Evolutionary conservation across 2,113 vertebrate species (phyloP).

Genomic region (Dendrocopos noguchii): DNA sequence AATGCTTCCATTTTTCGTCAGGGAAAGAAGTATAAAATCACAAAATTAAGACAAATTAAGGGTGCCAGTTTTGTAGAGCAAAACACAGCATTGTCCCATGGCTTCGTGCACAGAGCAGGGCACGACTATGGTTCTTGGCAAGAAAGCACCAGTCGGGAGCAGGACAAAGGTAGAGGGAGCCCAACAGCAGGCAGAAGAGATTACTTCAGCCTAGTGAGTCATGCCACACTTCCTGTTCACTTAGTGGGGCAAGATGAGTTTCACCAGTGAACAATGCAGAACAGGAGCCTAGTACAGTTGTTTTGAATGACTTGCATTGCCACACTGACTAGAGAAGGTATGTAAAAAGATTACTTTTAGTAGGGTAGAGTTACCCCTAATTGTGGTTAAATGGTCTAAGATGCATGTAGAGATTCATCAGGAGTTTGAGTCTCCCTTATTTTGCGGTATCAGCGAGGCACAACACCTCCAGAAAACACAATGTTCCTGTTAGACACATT

Average conservation of each 20-base stretch:
- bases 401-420: neutral
- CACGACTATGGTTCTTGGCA: fast-evolving
- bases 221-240: fast-evolving
- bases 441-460: neutral
- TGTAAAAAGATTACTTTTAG: neutral
- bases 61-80: neutral
- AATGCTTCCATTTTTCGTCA: neutral
- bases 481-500: neutral
- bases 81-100: neutral
- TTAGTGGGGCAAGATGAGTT: neutral
- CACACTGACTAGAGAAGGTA: neutral
- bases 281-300: neutral
- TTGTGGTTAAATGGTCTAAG: neutral
- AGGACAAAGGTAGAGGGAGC: neutral
- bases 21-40: neutral
- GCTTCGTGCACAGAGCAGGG: neutral
- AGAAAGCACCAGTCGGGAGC: neutral
- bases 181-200: neutral
- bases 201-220: neutral
- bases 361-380: neutral
- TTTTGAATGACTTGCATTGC: neutral
- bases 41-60: neutral
- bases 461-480: neutral
- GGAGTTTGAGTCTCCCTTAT: neutral
- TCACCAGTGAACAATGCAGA: neutral